Evolutionary conservation across 2,113 vertebrate genomes (phyloP).

Genomic region (Craseonycteris thonglongyai): DNA sequence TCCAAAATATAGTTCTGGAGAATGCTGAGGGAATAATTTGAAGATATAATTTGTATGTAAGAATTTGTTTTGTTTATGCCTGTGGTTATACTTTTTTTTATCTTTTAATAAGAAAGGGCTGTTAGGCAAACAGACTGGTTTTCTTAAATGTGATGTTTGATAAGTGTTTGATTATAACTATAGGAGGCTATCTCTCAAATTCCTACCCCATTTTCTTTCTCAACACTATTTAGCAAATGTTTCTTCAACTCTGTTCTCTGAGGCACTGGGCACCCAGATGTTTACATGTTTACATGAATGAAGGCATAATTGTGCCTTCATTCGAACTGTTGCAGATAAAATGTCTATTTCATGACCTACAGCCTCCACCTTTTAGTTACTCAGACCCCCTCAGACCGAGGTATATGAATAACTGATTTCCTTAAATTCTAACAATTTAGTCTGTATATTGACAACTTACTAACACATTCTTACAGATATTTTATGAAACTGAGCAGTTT

Average conservation of each 20-base stretch:
- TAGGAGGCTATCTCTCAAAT: neutral
- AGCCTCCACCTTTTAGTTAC: neutral
- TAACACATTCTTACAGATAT: neutral
- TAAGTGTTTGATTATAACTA: neutral
- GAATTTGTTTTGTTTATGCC: constrained; percentile 33
- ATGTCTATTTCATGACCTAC: neutral
- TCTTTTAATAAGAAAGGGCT: constrained; percentile 26
- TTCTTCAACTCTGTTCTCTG: neutral
- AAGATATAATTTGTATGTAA: constrained; percentile 57
- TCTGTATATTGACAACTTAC: neutral
- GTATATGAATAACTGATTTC: neutral
- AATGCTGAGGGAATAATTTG: constrained; percentile 46
- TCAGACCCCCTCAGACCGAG: neutral
- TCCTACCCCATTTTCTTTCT: neutral
- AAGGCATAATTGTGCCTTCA: neutral
- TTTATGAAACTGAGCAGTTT: neutral
- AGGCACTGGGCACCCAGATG: neutral
- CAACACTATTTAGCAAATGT: neutral
- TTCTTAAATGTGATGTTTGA: neutral
- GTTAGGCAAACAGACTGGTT: neutral
- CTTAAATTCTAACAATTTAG: neutral
- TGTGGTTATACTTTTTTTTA: constrained; percentile 30
- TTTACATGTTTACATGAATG: too few species aligned
- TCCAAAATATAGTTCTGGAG: constrained; percentile 64
- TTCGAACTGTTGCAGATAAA: neutral